Conservation (phyloP, 1,140 invertebrate genomes). For the Hylaeus anthracinus region DNA sequence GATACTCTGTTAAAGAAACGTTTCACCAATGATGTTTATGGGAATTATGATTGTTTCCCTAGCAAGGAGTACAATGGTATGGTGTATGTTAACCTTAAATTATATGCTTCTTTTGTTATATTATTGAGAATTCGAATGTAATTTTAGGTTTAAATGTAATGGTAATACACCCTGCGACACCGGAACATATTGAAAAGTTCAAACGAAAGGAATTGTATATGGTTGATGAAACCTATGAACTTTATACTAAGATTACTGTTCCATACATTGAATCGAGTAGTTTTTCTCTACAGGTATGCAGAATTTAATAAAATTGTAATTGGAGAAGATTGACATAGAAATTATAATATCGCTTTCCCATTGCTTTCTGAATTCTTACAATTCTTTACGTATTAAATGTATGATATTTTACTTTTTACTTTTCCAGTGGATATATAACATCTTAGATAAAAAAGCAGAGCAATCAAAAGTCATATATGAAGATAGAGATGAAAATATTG, state of each 20-base stretch:
- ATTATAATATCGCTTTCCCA: too few species aligned
- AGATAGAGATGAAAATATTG: slow-evolving; percentile 88
- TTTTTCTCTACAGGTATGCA: slow-evolving; percentile 88
- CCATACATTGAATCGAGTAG: slow-evolving; percentile 87
- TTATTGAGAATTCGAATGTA: slow-evolving; percentile 11
- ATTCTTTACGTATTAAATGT: slow-evolving; percentile 7
- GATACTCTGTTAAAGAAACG: slow-evolving; percentile 83
- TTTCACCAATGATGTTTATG: slow-evolving; percentile 94
- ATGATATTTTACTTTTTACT: slow-evolving; percentile 61
- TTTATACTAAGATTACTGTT: slow-evolving; percentile 90
- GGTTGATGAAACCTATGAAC: slow-evolving; percentile 91
- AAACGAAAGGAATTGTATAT: slow-evolving; percentile 86
- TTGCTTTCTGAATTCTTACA: too few species aligned
- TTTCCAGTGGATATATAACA: slow-evolving; percentile 97
- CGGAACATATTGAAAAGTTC: slow-evolving; percentile 95
- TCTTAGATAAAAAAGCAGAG: slow-evolving; percentile 95
- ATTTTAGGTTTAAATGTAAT: slow-evolving; percentile 89
- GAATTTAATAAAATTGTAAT: slow-evolving; percentile 15
- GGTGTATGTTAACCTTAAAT: slow-evolving; percentile 35
- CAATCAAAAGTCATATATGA: slow-evolving; percentile 91
- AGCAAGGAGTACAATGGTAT: slow-evolving; percentile 86
- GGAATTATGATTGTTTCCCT: slow-evolving; percentile 89
- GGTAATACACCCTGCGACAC: slow-evolving; percentile 95
- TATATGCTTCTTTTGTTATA: slow-evolving; percentile 14
- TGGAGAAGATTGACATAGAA: too few species aligned